phyloP scores from a whole-genome alignment of 2,797 vertebrate genomes.

The Gambusia yucatana region DNA sequence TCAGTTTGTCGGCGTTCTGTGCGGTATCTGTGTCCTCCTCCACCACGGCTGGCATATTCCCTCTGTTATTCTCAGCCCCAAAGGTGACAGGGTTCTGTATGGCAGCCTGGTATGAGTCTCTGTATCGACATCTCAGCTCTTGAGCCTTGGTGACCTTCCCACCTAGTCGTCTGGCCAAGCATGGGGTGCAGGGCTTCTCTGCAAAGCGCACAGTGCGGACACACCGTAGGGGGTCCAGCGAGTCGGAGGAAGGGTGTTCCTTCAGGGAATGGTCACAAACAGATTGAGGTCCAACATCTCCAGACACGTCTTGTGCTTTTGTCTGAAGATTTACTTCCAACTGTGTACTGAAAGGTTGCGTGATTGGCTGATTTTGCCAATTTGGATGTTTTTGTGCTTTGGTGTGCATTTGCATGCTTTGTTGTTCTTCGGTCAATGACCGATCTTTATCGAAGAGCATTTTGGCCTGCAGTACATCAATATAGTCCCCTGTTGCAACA shows the following conservation, averaged over 20 bases:
- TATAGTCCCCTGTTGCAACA: constrained; percentile 84
- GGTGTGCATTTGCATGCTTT: constrained; percentile 34
- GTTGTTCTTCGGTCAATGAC: constrained; percentile 28
- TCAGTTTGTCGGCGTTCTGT: constrained; percentile 61
- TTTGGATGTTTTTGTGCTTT: constrained; percentile 32
- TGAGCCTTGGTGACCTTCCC: constrained; percentile 64
- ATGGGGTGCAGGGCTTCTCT: constrained; percentile 82
- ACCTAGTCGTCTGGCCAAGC: constrained; percentile 76
- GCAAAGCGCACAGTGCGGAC: constrained; percentile 63
- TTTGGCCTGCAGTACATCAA: constrained; percentile 83
- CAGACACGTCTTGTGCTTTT: constrained; percentile 29
- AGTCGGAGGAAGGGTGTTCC: constrained; percentile 23
- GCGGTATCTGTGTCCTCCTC: constrained; percentile 71
- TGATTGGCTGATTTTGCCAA: constrained; percentile 20
- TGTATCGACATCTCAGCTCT: constrained; percentile 77
- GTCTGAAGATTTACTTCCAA: constrained; percentile 24
- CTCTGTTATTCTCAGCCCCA: constrained; percentile 49
- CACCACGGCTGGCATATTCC: constrained; percentile 62
- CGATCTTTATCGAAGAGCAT: constrained; percentile 67
- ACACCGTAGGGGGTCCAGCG: constrained; percentile 52
- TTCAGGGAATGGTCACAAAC: constrained; percentile 41
- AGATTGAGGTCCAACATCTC: constrained; percentile 23
- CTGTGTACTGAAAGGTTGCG: constrained; percentile 29
- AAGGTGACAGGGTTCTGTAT: constrained; percentile 80
- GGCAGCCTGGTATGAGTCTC: constrained; percentile 82